Evolutionary conservation across 37 sponge, comb jelly and placozoan genomes (phyloP).

Genomic region (Ephydatia muelleri): DNA sequence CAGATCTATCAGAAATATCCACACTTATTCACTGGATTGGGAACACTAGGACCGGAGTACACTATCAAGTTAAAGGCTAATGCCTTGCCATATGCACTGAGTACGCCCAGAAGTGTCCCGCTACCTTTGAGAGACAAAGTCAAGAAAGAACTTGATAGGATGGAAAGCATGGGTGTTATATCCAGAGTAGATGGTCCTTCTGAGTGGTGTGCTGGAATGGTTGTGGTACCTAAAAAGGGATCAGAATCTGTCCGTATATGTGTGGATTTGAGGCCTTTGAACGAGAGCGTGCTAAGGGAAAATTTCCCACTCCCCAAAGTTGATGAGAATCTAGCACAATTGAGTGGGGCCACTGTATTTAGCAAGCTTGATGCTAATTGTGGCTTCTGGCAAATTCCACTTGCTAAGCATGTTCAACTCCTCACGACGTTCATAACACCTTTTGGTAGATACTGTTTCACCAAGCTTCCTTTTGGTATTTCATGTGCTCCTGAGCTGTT

Average conservation of each 20-base stretch:
- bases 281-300: constrained; percentile 43
- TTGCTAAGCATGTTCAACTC: constrained; percentile 7
- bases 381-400: constrained; percentile 62
- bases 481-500: constrained; percentile 60
- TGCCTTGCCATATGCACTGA: constrained; percentile 29
- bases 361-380: constrained; percentile 47
- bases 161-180: constrained; percentile 43
- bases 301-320: constrained; percentile 58
- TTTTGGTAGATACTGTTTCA: constrained; percentile 40
- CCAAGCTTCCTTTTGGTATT: constrained; percentile 53
- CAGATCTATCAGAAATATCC: constrained; percentile 16
- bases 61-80: constrained; percentile 33
- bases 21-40: constrained; percentile 40
- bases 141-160: constrained; percentile 21
- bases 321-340: constrained; percentile 39
- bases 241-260: constrained; percentile 27
- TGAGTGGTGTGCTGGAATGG: constrained; percentile 57
- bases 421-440: constrained; percentile 58
- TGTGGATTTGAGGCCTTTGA: constrained; percentile 36
- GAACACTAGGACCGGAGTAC: constrained; percentile 31
- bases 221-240: constrained; percentile 38
- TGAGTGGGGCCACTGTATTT: constrained; percentile 42
- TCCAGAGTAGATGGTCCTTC: constrained; percentile 30
- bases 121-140: constrained; percentile 30
- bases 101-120: constrained; percentile 26